Percentiles rank a stretch among this genome's conserved stretches.
phyloP scores from a whole-genome alignment of 2,113 vertebrate genomes.

The Garra rufa region DNA sequence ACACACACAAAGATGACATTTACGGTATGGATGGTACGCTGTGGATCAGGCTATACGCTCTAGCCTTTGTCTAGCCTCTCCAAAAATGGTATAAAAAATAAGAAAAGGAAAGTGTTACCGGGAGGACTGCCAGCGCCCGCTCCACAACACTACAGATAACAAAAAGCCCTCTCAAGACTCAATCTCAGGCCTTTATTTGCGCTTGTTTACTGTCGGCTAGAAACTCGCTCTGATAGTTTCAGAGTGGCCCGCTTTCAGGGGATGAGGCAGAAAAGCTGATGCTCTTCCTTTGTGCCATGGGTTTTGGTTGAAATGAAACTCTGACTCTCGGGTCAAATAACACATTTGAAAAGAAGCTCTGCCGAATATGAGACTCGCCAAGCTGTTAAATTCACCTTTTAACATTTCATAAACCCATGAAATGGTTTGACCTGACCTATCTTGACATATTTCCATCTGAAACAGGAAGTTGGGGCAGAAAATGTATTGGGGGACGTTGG shows the following conservation, averaged over 20 bases:
- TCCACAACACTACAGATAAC: slow-evolving; percentile 38
- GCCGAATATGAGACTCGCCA: background rate
- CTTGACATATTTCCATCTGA: background rate
- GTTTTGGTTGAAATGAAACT: slow-evolving; percentile 25
- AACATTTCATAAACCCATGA: slow-evolving; percentile 10
- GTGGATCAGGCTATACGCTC: background rate
- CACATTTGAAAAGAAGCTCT: slow-evolving; percentile 25
- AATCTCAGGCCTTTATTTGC: slow-evolving; percentile 41
- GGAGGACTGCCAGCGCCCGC: slow-evolving; percentile 6
- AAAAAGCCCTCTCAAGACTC: slow-evolving; percentile 46
- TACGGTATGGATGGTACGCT: background rate
- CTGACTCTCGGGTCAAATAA: slow-evolving; percentile 19
- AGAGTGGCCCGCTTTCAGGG: slow-evolving; percentile 23
- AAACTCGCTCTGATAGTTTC: slow-evolving; percentile 34
- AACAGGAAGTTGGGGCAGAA: background rate
- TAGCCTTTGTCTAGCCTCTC: background rate
- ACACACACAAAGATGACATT: background rate
- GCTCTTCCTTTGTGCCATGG: slow-evolving; percentile 17
- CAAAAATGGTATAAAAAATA: slow-evolving; percentile 29
- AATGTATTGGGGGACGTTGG: background rate
- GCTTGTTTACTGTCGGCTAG: slow-evolving; percentile 34
- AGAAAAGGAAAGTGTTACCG: background rate
- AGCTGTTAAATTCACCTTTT: slow-evolving; percentile 30
- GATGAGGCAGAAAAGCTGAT: slow-evolving; percentile 41
- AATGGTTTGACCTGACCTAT: slow-evolving; percentile 27